Base-by-base conservation (phyloP, 2,888 invertebrate genomes). In the Andrena chrysosceles region DNA sequence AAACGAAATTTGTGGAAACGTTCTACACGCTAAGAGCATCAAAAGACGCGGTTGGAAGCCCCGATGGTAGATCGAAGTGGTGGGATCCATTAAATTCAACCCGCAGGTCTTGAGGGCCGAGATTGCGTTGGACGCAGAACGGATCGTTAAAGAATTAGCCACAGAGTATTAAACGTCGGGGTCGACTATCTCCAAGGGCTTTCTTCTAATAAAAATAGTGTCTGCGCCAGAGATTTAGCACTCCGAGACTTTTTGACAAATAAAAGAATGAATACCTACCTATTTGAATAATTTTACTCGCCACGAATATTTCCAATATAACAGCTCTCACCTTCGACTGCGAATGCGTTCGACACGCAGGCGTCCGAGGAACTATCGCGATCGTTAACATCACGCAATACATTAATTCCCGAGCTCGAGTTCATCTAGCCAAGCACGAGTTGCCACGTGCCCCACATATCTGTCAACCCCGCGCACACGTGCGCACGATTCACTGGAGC, bases 31-130 rank as follows among this genome's bases (percentile, higher is more conserved):
- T 62, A 52, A 69, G 20, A 29, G 52, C 49, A 26, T 49, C n/a
- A n/a, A 26, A 1, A 52, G 26, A 35, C 62, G 75, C 29, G 62
- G 70, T 75, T 70, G 52, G 20, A 75, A 75, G 49, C 62, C 49
- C 10, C 35, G 52, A 20, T 6, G 26, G 35, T 52, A 54, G 49
- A 52, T 75, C 70, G 52, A 62, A 62, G 70, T 20, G 52, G 3
- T 20, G 29, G n/a, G 13, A 42, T 8, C 62, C 62, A 60, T 60
- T 69, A 68, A n/a, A 59, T 60, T 75, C 42, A 48, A 62, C 35
- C 7, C 20, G 29, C 8, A 16, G 26, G 5, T 42, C 35, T 2
- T 2, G 52, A 52, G 49, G 16, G 52, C 29, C 60, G 52, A 33
- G 29, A 69, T 62, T 69, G 26, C 62, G 26, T 23, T 31, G 20